Conservation (phyloP, 1,140 invertebrate genomes). For the Solenopsis invicta region DNA sequence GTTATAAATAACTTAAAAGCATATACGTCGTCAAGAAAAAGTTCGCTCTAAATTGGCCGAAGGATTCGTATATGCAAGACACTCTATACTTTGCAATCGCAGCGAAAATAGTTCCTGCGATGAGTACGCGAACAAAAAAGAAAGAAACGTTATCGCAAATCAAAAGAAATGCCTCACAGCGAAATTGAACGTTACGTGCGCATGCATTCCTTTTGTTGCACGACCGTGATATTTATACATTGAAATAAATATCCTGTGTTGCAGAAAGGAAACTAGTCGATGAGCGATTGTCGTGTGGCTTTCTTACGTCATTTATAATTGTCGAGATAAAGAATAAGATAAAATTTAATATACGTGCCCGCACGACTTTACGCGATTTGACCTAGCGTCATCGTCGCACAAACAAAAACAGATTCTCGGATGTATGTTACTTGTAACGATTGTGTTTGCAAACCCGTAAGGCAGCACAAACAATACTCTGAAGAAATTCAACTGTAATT, state of each 20-base stretch:
- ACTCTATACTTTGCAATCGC: slow-evolving; percentile 23
- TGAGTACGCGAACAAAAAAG: not conserved
- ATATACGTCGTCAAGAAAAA: not conserved
- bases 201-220: slow-evolving; percentile 3
- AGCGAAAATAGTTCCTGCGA: slow-evolving; percentile 2
- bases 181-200: slow-evolving; percentile 3
- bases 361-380: slow-evolving; percentile 3
- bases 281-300: slow-evolving; percentile 1
- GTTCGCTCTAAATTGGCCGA: not conserved
- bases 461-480: not conserved
- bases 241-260: not conserved
- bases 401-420: slow-evolving; percentile 10
- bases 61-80: not conserved
- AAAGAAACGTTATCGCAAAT: not conserved
- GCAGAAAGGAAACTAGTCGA: slow-evolving; percentile 30
- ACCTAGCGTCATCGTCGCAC: slow-evolving; percentile 10
- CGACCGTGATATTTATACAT: slow-evolving; percentile 6
- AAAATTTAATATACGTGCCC: slow-evolving; percentile 10
- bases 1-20: slow-evolving; percentile 4
- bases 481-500: slow-evolving; percentile 9
- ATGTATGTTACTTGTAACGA: not conserved
- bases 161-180: slow-evolving; percentile 35
- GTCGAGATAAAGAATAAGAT: slow-evolving; percentile 48
- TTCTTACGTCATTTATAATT: slow-evolving; percentile 30
- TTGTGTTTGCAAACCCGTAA: slow-evolving; percentile 6